Conservation (phyloP, 2,797 vertebrate genomes). For the Moxostoma hubbsi region DNA sequence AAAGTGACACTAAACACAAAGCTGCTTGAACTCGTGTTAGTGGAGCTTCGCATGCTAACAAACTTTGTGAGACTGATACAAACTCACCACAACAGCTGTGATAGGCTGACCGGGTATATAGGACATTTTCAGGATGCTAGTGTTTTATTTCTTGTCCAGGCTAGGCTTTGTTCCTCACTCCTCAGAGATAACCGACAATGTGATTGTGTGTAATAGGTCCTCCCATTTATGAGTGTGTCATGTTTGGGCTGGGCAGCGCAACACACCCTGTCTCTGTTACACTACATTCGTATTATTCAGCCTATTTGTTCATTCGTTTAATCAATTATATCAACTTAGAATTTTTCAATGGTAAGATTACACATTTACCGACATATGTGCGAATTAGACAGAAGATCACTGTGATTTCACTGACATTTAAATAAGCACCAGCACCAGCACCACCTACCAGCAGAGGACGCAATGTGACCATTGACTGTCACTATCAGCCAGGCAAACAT, state of each 20-base stretch:
- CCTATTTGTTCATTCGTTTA: background rate
- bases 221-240: slow-evolving; percentile 21
- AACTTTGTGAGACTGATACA: slow-evolving; percentile 6
- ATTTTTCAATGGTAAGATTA: background rate
- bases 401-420: background rate
- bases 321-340: background rate
- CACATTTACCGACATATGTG: background rate
- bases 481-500: too few relatives aligned
- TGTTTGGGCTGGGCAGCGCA: slow-evolving; percentile 25
- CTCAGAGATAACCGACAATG: background rate
- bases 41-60: slow-evolving; percentile 1
- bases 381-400: background rate
- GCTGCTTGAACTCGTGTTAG: background rate
- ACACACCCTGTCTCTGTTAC: background rate
- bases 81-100: slow-evolving; percentile 81
- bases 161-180: background rate
- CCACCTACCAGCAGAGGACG: slow-evolving; percentile 8
- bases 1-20: slow-evolving; percentile 57
- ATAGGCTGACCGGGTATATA: slow-evolving; percentile 78
- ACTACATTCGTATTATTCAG: background rate
- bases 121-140: slow-evolving; percentile 64
- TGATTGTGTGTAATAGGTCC: background rate
- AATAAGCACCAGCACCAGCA: background rate
- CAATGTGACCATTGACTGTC: background rate
- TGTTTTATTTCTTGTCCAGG: background rate